Percentiles rank a stretch among this genome's conserved stretches.
Conservation (phyloP, 92 coral and sea anemone genomes). For the Zoanthus sansibaricus region DNA sequence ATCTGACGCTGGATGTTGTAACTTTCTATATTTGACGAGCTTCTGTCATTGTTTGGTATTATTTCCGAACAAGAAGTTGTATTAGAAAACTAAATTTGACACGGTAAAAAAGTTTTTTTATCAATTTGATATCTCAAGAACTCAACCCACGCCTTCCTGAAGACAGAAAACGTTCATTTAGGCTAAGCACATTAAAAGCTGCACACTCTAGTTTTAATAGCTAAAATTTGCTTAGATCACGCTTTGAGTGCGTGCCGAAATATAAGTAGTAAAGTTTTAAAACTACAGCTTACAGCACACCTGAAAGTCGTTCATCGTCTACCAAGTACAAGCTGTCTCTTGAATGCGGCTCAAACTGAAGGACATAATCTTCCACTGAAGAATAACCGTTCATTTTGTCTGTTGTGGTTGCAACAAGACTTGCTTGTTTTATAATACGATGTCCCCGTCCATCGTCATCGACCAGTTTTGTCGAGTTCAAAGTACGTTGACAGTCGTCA, state of each 20-base stretch:
- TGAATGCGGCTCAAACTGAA: neutral
- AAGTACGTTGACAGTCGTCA: conserved; percentile 26
- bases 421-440: conserved; percentile 5
- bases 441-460: conserved; percentile 47
- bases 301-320: conserved; percentile 14
- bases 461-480: conserved; percentile 39
- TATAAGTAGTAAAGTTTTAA: neutral
- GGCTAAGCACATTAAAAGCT: neutral
- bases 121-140: neutral
- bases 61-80: neutral
- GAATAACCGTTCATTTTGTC: conserved; percentile 29
- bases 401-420: neutral
- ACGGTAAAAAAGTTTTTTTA: neutral
- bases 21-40: neutral
- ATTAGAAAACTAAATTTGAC: neutral
- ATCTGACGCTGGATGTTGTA: neutral
- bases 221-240: neutral
- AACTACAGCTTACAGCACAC: conserved; percentile 9
- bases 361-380: conserved; percentile 24
- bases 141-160: neutral
- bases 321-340: conserved; percentile 1
- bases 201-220: neutral
- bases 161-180: neutral
- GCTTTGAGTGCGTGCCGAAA: neutral
- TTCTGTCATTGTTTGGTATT: neutral